Base-by-base conservation (phyloP, 2,888 invertebrate species). In the Noctua comes region DNA sequence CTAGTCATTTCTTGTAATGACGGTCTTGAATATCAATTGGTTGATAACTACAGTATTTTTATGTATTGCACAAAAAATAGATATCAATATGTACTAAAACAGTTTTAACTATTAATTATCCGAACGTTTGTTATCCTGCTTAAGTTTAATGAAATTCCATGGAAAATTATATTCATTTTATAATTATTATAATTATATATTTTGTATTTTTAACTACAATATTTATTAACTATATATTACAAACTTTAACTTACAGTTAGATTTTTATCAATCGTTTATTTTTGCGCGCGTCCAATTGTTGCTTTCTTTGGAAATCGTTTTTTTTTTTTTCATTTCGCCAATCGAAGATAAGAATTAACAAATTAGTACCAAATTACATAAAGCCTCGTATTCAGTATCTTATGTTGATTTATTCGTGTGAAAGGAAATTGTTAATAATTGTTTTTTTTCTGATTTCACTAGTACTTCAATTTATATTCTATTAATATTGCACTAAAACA, bases 221-320 rank as follows among this genome's bases (percentile, higher is more conserved):
- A 95, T 93, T 96, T 96, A 96, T 95, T 91, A 96, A 96, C 96
- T 97, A 97, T 97, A 97, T 97, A 96, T 96, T 96, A 96, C 96
- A 97, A 95, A 94, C 93, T 95, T 95, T 95, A 95, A 95, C 96
- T 96, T 96, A 96, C 87, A 94, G 89, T 94, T 95, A 95, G 90
- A 91, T 94, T 94, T 91, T 95, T 88, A 95, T 96, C 97, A 96
- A 96, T 96, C 93, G 96, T 95, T 94, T 94, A 91, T 84, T 91
- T 92, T 92, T 90, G 91, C 89, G 90, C 88, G 91, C 84, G 91
- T 93, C 92, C 90, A 92, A 93, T 94, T 93, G 93, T 90, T 93
- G 92, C 88, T 92, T 93, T 90, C 87, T 81, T 59, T 72, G n/a
- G 73, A 83, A 80, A 78, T 79, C 0, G 13, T 59, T 18, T 65